Conservation (phyloP, 2,797 vertebrate species). For the Gallirallus australis region DNA sequence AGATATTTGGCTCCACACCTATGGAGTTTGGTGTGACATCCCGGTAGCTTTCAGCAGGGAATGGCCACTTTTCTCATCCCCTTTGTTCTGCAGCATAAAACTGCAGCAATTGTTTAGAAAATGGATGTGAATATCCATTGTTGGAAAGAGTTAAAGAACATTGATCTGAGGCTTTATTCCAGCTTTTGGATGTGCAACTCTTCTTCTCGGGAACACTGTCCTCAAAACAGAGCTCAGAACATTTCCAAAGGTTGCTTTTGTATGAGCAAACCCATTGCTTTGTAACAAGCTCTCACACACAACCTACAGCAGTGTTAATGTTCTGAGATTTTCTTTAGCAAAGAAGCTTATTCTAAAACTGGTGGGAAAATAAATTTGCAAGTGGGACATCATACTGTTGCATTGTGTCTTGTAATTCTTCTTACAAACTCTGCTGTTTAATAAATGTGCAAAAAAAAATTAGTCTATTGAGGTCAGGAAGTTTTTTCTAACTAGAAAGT, state of each 20-base stretch:
- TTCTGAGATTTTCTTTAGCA: not conserved
- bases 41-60: not conserved
- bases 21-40: not conserved
- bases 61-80: not conserved
- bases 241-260: not conserved
- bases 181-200: not conserved
- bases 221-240: not conserved
- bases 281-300: not conserved
- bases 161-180: not conserved
- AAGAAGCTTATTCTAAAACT: not conserved
- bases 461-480: not conserved
- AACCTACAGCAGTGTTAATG: not conserved
- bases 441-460: not conserved
- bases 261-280: not conserved
- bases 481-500: not conserved
- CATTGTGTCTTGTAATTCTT: not conserved
- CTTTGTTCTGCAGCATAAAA: constrained; percentile 7
- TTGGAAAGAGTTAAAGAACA: not conserved
- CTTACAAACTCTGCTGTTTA: not conserved
- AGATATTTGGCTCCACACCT: not conserved
- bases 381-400: not conserved
- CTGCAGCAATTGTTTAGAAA: not conserved
- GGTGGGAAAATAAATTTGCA: not conserved
- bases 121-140: not conserved
- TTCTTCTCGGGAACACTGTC: not conserved